A percentile compares a stretch with the other conserved stretches of the same genome.
These are phyloP conservation scores for Psylliodes chrysocephalus DNA, from an alignment of 2,888 invertebrate genomes.

Conservation along the genomic window DNA sequence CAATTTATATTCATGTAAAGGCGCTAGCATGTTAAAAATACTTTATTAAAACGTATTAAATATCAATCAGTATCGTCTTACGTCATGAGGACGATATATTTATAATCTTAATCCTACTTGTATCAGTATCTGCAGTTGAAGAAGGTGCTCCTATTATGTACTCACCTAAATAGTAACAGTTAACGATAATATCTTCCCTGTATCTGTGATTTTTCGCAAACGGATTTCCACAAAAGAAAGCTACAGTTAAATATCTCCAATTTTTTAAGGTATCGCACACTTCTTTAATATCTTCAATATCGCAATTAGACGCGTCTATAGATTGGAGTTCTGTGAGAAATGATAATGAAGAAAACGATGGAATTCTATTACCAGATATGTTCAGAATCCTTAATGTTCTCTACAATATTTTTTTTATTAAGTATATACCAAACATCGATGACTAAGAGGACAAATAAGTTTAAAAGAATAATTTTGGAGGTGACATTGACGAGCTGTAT, in stretches of 20 bases:
- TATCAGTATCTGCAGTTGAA: too few species aligned
- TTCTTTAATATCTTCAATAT: conserved; percentile 67
- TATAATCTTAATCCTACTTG: too few species aligned
- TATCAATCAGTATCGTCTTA: too few species aligned
- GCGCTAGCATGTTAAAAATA: too few species aligned
- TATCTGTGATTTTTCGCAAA: conserved; percentile 73
- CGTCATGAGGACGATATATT: too few species aligned
- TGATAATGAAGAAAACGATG: conserved; percentile 67
- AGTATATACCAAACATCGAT: too few species aligned
- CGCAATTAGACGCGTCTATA: conserved; percentile 71
- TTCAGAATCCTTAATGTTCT: conserved; percentile 69
- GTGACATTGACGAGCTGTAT: background rate
- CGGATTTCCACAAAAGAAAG: conserved; percentile 73
- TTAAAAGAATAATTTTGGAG: conserved; percentile 1
- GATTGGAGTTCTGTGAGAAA: conserved; percentile 67
- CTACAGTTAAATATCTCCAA: conserved; percentile 68
- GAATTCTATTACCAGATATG: conserved; percentile 72
- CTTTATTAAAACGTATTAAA: too few species aligned
- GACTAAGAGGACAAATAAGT: too few species aligned
- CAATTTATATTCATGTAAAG: too few species aligned
- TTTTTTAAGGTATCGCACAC: conserved; percentile 68
- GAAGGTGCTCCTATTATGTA: too few species aligned
- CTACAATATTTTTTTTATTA: too few species aligned
- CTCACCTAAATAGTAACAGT: conserved; percentile 71
- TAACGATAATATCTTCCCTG: conserved; percentile 74